A percentile compares a stretch with the other conserved stretches of the same genome.
These are phyloP conservation scores for Hypanus sabinus DNA, from an alignment of 2,113 vertebrate species.

Conservation along the genomic window DNA sequence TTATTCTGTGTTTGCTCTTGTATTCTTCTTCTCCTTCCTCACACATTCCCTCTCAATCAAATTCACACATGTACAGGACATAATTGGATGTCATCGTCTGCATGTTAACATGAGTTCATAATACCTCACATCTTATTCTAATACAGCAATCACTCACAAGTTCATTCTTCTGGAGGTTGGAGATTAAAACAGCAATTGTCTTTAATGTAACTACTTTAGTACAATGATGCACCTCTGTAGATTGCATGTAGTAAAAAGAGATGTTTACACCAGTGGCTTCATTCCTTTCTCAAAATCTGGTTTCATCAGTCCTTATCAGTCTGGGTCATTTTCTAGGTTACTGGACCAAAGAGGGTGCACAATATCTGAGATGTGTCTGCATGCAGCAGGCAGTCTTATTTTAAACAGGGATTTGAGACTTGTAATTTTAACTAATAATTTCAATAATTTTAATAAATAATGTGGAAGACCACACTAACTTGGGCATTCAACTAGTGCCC, in stretches of 20 bases:
- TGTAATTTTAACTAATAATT: no score
- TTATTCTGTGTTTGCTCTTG: background rate
- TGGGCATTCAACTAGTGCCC: no score
- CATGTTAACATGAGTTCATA: background rate
- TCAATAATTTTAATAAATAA: no score
- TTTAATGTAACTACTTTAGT: background rate
- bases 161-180: background rate
- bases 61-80: background rate
- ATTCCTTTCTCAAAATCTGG: background rate
- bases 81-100: background rate
- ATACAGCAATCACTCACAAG: background rate
- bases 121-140: background rate
- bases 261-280: background rate
- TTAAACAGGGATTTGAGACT: background rate
- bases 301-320: background rate
- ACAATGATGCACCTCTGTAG: background rate
- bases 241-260: background rate
- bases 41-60: background rate
- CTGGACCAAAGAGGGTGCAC: background rate
- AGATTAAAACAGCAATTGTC: background rate
- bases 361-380: background rate
- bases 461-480: no score
- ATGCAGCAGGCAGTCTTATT: background rate
- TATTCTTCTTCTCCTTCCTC: background rate
- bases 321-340: background rate